Base-by-base conservation (phyloP, 2,888 invertebrate genomes). In the Axea sp. region DNA sequence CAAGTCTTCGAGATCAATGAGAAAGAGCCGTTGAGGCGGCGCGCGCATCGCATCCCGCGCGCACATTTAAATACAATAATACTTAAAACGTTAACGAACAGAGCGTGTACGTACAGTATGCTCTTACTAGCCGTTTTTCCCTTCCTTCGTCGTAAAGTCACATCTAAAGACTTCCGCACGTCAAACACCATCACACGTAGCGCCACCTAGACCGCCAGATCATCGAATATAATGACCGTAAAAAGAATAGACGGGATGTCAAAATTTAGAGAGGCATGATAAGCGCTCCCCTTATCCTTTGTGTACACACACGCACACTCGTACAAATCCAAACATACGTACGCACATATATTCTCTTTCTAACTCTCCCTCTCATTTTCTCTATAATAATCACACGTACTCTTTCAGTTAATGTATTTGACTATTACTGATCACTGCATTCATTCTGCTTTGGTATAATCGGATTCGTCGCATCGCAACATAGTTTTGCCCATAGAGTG, bases 41-140 rank as follows among this genome's bases (percentile, higher is more conserved):
- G 67, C 62, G 60, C 76, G 67, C 69, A 31, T 60, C 60, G 33
- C 55, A 3, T 30, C 49, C 43, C 49, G 39, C 35, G 26, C 41
- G 31, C 28, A 11, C 28, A 43, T 67, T 71, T 62, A 65, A 76
- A 73, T 76, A 76, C 67, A 73, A 62, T 76, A 76, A 73, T 73
- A 76, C 74, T 76, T 72, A 74, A 69, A 59, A 59, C 71, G 47
- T 72, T 73, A 72, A 71, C 72, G 74, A 72, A 74, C 76, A 76
- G 71, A 71, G 74, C 74, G 74, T 73, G 69, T 75, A 68, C 68
- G 72, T 69, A 65, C 41, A 45, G 73, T 73, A 73, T 71, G 65
- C 57, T 62, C 55, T 64, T 41, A 24, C 15, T 47, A 45, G 62
- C 39, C 69, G 39, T 47, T 47, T 8, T 35, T 17, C 24, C 26